Evolutionary conservation across 2,888 invertebrate species (phyloP).

Genomic region (Drosophila peninsularis): DNA sequence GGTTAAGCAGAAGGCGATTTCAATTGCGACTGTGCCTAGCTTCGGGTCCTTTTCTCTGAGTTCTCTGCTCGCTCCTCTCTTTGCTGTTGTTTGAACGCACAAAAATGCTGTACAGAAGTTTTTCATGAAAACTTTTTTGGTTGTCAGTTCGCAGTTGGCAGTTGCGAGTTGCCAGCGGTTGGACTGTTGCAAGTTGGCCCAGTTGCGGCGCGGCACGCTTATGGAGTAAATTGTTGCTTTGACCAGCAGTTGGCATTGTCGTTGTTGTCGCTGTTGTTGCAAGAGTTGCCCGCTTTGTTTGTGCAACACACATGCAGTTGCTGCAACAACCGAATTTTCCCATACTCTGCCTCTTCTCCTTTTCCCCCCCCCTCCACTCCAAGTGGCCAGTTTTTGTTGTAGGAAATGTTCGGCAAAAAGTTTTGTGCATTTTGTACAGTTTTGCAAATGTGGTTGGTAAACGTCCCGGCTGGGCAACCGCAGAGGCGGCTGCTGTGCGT

Average conservation of each 20-base stretch:
- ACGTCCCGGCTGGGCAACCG: constrained; percentile 9
- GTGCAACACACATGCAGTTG: constrained; percentile 29
- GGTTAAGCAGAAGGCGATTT: constrained; percentile 34
- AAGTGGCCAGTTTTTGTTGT: constrained; percentile 32
- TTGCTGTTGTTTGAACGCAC: constrained; percentile 30
- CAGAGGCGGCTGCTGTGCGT: constrained; percentile 23
- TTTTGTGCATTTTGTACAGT: constrained; percentile 32
- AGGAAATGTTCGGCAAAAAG: constrained; percentile 37
- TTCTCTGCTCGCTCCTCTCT: neutral
- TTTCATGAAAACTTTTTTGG: constrained; percentile 30
- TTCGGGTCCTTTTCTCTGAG: neutral
- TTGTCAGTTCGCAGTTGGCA: constrained; percentile 20
- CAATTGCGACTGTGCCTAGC: constrained; percentile 19
- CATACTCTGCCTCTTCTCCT: constrained; percentile 6
- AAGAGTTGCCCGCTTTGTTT: constrained; percentile 38
- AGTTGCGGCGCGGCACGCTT: constrained; percentile 38
- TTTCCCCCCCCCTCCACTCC: neutral
- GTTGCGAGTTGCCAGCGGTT: constrained; percentile 17
- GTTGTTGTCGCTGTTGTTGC: constrained; percentile 26
- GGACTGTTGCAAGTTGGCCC: constrained; percentile 14
- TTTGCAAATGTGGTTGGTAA: constrained; percentile 37
- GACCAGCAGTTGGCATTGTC: constrained; percentile 51
- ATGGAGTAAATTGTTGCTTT: constrained; percentile 78
- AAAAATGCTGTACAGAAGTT: constrained; percentile 38
- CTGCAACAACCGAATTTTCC: constrained; percentile 19